A percentile compares a stretch with the other conserved stretches of the same genome.
Conservation (phyloP, 2,113 vertebrate species). For the Lepus europaeus region DNA sequence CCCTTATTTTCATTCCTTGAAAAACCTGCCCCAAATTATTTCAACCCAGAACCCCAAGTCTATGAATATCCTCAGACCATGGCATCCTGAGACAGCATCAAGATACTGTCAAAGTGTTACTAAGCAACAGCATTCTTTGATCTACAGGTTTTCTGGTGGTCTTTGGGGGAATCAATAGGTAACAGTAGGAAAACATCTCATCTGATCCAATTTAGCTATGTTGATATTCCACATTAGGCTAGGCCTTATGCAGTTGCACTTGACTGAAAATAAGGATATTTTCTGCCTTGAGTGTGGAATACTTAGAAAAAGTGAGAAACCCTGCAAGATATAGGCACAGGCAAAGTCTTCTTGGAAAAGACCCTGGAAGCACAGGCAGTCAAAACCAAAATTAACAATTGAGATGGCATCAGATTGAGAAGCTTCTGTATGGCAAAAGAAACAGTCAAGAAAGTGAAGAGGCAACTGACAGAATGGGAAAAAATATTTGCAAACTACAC, state of each 20-base stretch:
- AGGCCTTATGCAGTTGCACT: background rate
- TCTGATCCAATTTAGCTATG: background rate
- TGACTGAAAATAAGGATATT: background rate
- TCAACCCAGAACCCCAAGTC: background rate
- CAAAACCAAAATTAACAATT: no score
- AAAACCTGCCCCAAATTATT: background rate
- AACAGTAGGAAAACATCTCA: background rate
- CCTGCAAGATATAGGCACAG: no score
- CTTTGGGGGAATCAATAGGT: background rate
- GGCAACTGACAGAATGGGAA: no score
- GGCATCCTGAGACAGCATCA: background rate
- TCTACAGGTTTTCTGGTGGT: background rate
- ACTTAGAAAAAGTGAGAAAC: background rate
- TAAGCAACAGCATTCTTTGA: background rate
- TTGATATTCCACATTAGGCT: background rate
- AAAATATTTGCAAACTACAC: no score
- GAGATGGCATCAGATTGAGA: no score
- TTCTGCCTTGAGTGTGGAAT: background rate
- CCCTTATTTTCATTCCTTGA: background rate
- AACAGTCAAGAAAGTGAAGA: no score
- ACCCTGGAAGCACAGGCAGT: no score
- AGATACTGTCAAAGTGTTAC: background rate
- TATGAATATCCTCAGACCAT: background rate
- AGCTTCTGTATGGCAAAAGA: no score
- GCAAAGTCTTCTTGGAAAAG: no score